Conservation (phyloP, 1,140 invertebrate genomes). For the Pseudomyrmex sp. region DNA sequence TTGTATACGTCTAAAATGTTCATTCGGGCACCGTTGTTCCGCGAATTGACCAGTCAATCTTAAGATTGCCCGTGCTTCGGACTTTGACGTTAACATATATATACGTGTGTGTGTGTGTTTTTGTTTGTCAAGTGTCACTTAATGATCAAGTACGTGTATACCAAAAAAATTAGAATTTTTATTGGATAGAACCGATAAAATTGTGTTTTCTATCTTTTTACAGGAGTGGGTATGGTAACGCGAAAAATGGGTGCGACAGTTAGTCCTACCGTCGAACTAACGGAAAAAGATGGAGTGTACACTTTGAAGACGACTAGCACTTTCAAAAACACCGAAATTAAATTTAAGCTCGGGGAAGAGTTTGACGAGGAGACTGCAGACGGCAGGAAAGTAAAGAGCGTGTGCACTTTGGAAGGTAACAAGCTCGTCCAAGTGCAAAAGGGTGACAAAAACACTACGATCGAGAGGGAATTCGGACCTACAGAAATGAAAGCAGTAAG, state of each 20-base stretch:
- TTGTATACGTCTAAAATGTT: too few species aligned
- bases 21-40: too few species aligned
- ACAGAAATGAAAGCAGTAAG: conserved; percentile 90
- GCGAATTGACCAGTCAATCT: too few species aligned
- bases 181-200: not conserved
- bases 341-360: conserved; percentile 93
- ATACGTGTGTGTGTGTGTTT: too few species aligned
- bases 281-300: conserved; percentile 89
- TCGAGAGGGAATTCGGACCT: conserved; percentile 88
- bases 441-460: conserved; percentile 87
- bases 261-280: conserved; percentile 91
- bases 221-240: conserved; percentile 91
- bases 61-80: too few species aligned
- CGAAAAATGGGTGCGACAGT: conserved; percentile 91
- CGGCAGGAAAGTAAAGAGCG: conserved; percentile 92
- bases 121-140: not conserved
- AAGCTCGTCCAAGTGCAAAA: conserved; percentile 90
- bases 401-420: conserved; percentile 88
- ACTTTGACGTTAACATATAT: too few species aligned
- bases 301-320: conserved; percentile 92
- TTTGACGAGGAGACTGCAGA: conserved; percentile 95
- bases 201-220: conserved; percentile 66
- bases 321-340: conserved; percentile 92
- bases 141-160: too few species aligned
- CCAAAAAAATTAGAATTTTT: not conserved